Base-by-base conservation (phyloP, 2,888 invertebrate genomes). In the Bunonema sp. region DNA sequence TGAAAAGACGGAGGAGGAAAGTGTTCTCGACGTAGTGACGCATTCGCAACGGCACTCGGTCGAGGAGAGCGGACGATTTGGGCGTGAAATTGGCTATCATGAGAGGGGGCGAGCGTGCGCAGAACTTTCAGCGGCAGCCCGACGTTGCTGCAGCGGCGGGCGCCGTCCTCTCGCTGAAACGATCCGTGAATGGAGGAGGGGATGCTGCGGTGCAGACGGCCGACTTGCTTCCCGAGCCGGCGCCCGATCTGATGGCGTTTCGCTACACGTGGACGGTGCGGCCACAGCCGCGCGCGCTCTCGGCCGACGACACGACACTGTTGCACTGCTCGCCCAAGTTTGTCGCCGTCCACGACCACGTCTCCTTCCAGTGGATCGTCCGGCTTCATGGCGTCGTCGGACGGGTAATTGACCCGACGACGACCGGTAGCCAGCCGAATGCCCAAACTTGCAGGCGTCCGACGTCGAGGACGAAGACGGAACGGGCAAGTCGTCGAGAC, bases 311-410 rank as follows among this genome's bases (percentile, higher is more conserved):
- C 19, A 30, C 46, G 2, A 47, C 49, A 16, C 61, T 64, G 34
- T 44, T 64, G 15, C 55, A 59, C 32, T 51, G 64, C 22, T 64
- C 64, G 2, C 64, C 64, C 8, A 64, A 64, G 38, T 61, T 64
- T 36, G 60, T 64, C 24, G 63, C 62, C 2, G 57, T 62, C 15
- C 52, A 64, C 44, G 61, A 64, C 33, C 56, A 62, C 35, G 59
- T 64, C 22, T 54, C 60, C 10, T 64, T 64, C 45, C 64, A 65
- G 44, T 64, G 64, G 64, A 61, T 53, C 35, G 44, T 64, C 28
- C 44, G 56, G 39, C 49, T 64, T 20, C 59, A 64, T 36, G 58
- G 55, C 5, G 57, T 54, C 2, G 53, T 51, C 12, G 57, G 59
- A 36, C 42, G 48, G 52, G 58, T 54, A 19, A 31, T 5, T n/a